A percentile compares a stretch with the other conserved stretches of the same genome.
Evolutionary conservation across 2,888 invertebrate genomes (phyloP).

Genomic region (Tipula vernalis): DNA sequence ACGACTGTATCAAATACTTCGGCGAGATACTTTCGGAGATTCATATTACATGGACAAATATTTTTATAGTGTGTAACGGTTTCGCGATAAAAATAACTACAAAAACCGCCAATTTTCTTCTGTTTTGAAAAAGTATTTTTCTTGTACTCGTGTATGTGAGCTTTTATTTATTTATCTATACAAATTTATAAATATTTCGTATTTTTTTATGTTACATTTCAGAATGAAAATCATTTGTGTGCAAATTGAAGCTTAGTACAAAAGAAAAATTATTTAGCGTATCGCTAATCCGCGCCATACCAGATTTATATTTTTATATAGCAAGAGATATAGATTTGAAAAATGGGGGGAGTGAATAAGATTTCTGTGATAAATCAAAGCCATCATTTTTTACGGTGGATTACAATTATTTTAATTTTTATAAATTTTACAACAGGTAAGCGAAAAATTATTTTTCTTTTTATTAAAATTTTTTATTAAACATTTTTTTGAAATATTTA

Average conservation of each 20-base stretch:
- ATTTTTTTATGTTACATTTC: background rate
- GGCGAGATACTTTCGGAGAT: background rate
- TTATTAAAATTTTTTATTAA: background rate
- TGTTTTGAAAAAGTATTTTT: background rate
- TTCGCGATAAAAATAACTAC: background rate
- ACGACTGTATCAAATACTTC: background rate
- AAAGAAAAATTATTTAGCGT: background rate
- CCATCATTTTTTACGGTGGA: background rate
- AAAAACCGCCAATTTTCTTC: background rate
- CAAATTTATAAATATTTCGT: background rate
- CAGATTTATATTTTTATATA: background rate
- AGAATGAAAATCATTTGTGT: background rate
- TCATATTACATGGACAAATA: background rate
- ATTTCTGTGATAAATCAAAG: constrained; percentile 4
- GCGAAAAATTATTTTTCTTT: background rate
- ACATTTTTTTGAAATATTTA: background rate
- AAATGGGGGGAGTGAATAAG: background rate
- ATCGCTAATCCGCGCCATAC: background rate
- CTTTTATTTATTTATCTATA: background rate
- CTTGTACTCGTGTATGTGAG: background rate
- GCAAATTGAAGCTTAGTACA: background rate
- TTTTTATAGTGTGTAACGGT: background rate
- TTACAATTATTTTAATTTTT: background rate
- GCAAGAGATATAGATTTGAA: background rate
- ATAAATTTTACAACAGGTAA: background rate